phyloP scores from a whole-genome alignment of 2,113 vertebrate species.

The Cathartes aura region DNA sequence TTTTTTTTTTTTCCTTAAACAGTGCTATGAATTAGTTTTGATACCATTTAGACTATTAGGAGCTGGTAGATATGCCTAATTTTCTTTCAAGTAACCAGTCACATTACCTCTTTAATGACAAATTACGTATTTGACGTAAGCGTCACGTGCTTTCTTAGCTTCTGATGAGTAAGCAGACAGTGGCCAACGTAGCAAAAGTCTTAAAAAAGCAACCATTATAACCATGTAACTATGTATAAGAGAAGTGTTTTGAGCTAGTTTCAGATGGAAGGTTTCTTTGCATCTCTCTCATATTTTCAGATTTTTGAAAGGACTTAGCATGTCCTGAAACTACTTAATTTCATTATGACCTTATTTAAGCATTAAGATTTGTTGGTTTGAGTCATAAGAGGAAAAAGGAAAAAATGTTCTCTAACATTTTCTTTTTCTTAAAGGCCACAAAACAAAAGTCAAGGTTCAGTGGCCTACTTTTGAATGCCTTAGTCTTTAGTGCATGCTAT shows the following conservation, averaged over 20 bases:
- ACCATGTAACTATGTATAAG: neutral
- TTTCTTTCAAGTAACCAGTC: neutral
- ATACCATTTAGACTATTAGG: neutral
- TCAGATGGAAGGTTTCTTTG: neutral
- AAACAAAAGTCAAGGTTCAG: neutral
- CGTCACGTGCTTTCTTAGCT: accelerated
- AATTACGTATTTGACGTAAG: no score
- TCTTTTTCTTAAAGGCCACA: neutral
- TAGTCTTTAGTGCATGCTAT: neutral
- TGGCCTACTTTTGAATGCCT: neutral
- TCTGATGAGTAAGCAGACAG: neutral
- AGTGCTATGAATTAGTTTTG: neutral
- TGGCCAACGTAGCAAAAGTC: neutral
- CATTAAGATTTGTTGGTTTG: neutral
- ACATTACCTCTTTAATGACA: neutral
- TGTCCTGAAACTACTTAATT: neutral
- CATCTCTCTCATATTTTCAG: neutral
- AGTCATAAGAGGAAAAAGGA: neutral
- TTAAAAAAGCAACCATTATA: neutral
- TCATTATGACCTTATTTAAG: neutral
- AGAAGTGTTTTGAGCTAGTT: neutral
- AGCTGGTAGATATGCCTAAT: neutral
- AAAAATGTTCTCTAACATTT: neutral
- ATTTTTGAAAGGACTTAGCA: neutral
- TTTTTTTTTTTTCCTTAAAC: neutral